Evolutionary conservation across 2,113 vertebrate species (phyloP), one percentile per base, ranked within the genome.

Genomic region (Microcebus murinus): DNA sequence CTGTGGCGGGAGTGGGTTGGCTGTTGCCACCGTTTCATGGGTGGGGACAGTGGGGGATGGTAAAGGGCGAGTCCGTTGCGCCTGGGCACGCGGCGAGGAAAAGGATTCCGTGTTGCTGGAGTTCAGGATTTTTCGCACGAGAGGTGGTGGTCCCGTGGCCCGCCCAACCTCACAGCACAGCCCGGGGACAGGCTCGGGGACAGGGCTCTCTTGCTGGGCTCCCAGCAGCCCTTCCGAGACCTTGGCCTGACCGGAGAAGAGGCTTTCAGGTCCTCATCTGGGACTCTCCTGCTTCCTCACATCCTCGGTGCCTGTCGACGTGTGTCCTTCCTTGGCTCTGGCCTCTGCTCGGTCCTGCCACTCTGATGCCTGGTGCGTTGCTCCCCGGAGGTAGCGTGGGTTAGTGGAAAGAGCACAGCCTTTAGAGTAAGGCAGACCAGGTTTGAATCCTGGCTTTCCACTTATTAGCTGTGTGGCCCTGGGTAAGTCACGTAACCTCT

Each of bases 261-360:
- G 31, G 23, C 25, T 1, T 12, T 11, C 29, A 31, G 36, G 8
- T 55, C 55, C 59, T 31, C 63, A 7, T 27, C 17, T 5, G 74
- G 81, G 39, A 48, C 67, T 45, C 6, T 13, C 34, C 45, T 11
- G 6, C 48, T 67, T 50, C 11, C 34, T n/a, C 17, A 7, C 18
- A 8, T 61, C n/a, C 36, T 71, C 12, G 5, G 6, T 42, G 70
- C 31, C 48, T 17, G 3, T 27, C 4, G 6, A 0, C 1, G 0
- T 27, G 13, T 81, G 8, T 48, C 9, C 45, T 45, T 57, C 61
- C 65, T 74, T 20, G 73, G 55, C 20, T 29, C 52, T 20, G 7
- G 50, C 29, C 34, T 85, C 65, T 74, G n/a, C 20, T 21, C 23
- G n/a, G 7, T 8, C 23, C 59, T 55, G 34, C 27, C 6, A 1